A percentile compares a stretch with the other conserved stretches of the same genome.
phyloP scores from a whole-genome alignment of 2,888 invertebrate species.

The Leistus spinibarbis region DNA sequence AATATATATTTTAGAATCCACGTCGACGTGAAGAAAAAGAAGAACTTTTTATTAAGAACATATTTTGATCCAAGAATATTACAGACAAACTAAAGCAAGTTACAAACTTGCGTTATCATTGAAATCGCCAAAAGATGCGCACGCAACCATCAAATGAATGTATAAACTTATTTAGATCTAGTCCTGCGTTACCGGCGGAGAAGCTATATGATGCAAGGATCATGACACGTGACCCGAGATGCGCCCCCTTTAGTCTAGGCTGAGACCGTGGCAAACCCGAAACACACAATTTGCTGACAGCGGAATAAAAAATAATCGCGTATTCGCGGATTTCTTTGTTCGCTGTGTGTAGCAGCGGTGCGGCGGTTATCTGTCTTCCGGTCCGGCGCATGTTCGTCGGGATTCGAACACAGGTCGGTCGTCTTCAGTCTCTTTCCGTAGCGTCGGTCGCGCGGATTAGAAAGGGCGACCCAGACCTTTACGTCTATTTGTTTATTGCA shows the following conservation, averaged over 20 bases:
- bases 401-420: background rate
- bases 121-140: background rate
- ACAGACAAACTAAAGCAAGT: background rate
- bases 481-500: slow-evolving; percentile 9
- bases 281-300: slow-evolving; percentile 27
- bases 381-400: slow-evolving; percentile 2
- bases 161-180: background rate
- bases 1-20: too few species aligned
- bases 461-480: background rate
- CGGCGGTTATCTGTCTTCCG: slow-evolving; percentile 8
- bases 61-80: too few species aligned
- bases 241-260: background rate
- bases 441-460: background rate
- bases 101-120: background rate
- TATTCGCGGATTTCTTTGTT: slow-evolving; percentile 35
- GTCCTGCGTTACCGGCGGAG: background rate
- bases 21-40: too few species aligned
- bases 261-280: background rate
- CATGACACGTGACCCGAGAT: background rate
- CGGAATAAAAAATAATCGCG: slow-evolving; percentile 34
- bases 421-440: background rate
- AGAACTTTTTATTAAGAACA: too few species aligned
- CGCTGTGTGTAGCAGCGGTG: background rate
- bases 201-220: background rate
- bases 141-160: background rate